Percentiles rank a stretch among this genome's conserved stretches.
Conservation (phyloP, 1,140 invertebrate species). For the Drosophila ambigua region DNA sequence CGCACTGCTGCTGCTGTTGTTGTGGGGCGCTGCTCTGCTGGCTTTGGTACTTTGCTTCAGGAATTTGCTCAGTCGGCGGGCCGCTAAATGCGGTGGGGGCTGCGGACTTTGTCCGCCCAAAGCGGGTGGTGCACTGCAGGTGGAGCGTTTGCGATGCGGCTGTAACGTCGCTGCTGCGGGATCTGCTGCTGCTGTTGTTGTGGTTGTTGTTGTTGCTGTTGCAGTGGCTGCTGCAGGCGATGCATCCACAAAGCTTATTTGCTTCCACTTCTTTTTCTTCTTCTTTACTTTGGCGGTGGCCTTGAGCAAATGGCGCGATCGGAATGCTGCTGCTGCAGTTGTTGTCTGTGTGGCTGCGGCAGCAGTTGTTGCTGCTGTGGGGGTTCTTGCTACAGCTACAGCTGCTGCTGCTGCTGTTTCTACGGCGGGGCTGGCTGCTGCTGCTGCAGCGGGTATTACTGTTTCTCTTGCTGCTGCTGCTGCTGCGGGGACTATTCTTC, state of each 20-base stretch:
- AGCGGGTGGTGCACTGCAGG: constrained; percentile 67
- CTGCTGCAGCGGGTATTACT: constrained; percentile 10
- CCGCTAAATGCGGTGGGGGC: constrained; percentile 14
- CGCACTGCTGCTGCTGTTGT: constrained; percentile 7
- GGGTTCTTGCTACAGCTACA: constrained; percentile 33
- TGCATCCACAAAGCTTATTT: constrained; percentile 69
- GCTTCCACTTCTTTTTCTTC: constrained; percentile 79
- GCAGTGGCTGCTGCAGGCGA: constrained; percentile 36
- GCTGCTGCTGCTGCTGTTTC: constrained; percentile 25
- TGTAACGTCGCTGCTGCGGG: constrained; percentile 8
- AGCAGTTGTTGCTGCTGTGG: constrained; percentile 27
- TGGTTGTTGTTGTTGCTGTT: constrained; percentile 28
- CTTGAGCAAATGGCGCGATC: constrained; percentile 68
- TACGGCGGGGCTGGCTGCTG: constrained; percentile 14
- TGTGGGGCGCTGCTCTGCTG: constrained; percentile 7
- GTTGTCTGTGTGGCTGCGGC: constrained; percentile 25
- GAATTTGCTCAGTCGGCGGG: constrained; percentile 60
- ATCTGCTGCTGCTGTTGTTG: constrained; percentile 15
- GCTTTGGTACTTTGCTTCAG: constrained; percentile 40
- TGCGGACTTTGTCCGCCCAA: constrained; percentile 26
- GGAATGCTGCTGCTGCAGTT: constrained; percentile 50
- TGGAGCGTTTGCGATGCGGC: constrained; percentile 63
- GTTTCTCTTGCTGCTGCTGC: no score
- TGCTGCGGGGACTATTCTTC: constrained; percentile 7
- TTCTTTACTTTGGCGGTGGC: constrained; percentile 78